phyloP scores from a whole-genome alignment of 1,140 invertebrate species.

The Trachymyrmex cornetzi region DNA sequence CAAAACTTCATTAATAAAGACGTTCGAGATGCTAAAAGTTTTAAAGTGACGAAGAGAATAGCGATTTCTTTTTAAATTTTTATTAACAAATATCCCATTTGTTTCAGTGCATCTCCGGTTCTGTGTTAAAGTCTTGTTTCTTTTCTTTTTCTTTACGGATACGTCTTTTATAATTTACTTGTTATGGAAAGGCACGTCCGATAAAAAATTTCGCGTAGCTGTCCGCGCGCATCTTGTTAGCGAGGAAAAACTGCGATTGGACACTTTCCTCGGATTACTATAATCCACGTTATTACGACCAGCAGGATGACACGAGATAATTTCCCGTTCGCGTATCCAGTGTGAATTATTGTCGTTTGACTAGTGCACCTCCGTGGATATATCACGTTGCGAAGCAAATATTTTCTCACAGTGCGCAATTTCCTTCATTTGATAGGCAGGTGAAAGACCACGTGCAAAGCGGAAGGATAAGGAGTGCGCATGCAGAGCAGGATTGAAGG shows the following conservation, averaged over 20 bases:
- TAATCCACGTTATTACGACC: conserved; percentile 7
- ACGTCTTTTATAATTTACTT: neutral
- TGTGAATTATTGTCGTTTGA: conserved; percentile 48
- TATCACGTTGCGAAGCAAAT: conserved; percentile 43
- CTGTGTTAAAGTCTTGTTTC: neutral
- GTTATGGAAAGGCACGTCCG: neutral
- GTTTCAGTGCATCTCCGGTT: neutral
- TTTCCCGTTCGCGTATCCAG: conserved; percentile 27
- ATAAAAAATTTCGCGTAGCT: neutral
- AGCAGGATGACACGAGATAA: neutral
- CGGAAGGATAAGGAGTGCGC: neutral
- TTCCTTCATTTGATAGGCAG: conserved; percentile 59
- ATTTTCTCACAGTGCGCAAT: conserved; percentile 51
- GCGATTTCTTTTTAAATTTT: conserved; percentile 4
- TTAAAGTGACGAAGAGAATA: neutral
- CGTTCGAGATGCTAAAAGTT: neutral
- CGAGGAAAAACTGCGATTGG: neutral
- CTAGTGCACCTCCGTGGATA: conserved; percentile 21
- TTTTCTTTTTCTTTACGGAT: neutral
- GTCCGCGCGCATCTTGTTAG: conserved; percentile 1
- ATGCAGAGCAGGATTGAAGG: conserved; percentile 32
- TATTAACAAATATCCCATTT: neutral
- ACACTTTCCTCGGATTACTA: conserved; percentile 14
- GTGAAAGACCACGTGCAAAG: conserved; percentile 17
- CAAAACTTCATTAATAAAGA: conserved; percentile 8